Evolutionary conservation across 2,113 vertebrate species (phyloP).

Genomic region (Falco punctatus): DNA sequence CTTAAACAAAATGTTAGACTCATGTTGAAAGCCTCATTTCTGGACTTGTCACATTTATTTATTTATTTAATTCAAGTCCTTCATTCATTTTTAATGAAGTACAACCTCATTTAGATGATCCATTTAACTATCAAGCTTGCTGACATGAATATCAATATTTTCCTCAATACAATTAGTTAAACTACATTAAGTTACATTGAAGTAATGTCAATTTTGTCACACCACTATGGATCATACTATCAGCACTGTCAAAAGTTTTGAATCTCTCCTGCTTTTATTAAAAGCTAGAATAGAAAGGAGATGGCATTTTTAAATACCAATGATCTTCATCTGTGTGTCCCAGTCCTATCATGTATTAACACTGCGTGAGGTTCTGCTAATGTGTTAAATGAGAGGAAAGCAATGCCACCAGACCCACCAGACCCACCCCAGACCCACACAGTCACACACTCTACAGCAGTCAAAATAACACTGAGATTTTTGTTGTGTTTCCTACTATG

Average conservation of each 20-base stretch:
- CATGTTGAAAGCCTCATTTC: neutral
- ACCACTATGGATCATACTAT: neutral
- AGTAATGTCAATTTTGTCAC: neutral
- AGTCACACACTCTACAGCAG: neutral
- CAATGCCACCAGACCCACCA: neutral
- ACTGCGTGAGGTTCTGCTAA: neutral
- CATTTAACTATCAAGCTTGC: constrained; percentile 16
- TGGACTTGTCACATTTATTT: neutral
- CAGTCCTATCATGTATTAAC: neutral
- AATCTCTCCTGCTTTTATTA: neutral
- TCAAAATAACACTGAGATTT: neutral
- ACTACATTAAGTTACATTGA: constrained; percentile 28
- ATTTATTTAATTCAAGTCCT: constrained; percentile 8
- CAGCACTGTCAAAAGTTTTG: constrained; percentile 1
- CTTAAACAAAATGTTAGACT: neutral
- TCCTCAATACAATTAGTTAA: constrained; percentile 51
- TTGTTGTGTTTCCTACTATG: neutral
- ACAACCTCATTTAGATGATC: constrained; percentile 41
- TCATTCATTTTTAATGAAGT: constrained; percentile 1
- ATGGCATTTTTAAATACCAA: neutral
- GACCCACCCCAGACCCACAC: neutral
- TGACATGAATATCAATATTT: constrained; percentile 48
- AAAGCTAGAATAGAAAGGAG: neutral
- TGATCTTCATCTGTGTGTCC: neutral
- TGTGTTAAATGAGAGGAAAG: neutral